Evolutionary conservation across 2,797 vertebrate genomes (phyloP).

Genomic region (Anabacerthia variegaticeps): DNA sequence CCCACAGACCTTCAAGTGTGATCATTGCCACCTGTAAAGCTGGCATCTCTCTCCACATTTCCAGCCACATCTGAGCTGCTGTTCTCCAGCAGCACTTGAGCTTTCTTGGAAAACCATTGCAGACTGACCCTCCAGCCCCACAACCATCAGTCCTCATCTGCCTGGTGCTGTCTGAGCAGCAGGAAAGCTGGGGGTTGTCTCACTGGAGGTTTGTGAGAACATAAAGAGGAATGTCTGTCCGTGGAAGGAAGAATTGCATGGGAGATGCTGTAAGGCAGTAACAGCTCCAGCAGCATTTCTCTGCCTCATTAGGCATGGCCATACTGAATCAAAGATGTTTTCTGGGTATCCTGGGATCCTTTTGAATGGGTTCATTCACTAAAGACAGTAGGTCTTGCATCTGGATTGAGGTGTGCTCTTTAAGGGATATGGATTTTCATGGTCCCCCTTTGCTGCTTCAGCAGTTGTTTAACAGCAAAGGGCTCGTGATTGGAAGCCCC

Average conservation of each 20-base stretch:
- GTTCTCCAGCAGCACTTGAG: constrained; percentile 4
- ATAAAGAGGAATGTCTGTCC: background rate
- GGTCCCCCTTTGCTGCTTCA: background rate
- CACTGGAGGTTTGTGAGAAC: background rate
- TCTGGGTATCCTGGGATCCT: background rate
- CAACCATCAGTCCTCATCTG: background rate
- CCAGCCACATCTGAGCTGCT: background rate
- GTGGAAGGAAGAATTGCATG: background rate
- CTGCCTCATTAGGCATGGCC: background rate
- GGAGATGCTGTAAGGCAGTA: constrained; percentile 1
- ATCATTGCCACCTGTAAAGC: background rate
- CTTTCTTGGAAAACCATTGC: constrained; percentile 41
- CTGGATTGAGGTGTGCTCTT: background rate
- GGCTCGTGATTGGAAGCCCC: background rate
- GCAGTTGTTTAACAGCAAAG: background rate
- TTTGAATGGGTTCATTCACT: background rate
- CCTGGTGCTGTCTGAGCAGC: background rate
- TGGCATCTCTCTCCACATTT: background rate
- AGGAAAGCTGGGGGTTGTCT: background rate
- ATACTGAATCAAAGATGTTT: background rate
- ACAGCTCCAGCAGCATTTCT: background rate
- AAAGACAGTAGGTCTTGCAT: background rate
- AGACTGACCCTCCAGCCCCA: background rate
- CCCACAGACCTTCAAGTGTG: background rate
- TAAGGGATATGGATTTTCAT: background rate